Base-by-base conservation (phyloP, 2,113 vertebrate genomes). In the Micronycteris hirsuta region DNA sequence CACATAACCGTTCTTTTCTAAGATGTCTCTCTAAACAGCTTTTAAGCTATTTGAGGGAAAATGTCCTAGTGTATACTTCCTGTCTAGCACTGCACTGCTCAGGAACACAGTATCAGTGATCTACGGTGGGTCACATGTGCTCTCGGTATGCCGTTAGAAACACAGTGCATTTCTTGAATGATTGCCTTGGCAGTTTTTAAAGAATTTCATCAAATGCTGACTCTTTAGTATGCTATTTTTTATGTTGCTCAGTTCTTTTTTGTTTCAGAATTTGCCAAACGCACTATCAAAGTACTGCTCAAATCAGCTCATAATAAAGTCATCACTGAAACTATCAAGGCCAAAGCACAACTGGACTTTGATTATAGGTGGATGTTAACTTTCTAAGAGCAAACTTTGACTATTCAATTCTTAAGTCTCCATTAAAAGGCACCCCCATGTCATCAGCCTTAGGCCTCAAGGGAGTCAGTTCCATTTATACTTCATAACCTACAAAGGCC, bases 321-420 rank as follows among this genome's bases (percentile, higher is more conserved):
- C n/a, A 96, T 95, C 45, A 65, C 49, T 93, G 85, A 90, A 94
- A 85, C 77, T 26, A 82, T 74, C 54, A 81, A 93, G 36, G 61
- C 41, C 61, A 86, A 84, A 92, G 77, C 24, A 96, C 77, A 97
- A 93, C 94, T 86, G 65, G 74, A 63, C 43, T 86, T 65, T 95
- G 76, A 93, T 95, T 92, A 82, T 41, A 92, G 45, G 54, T 74
- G 61, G 26, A 82, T 61, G 45, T 49, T 78, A 92, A 93, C 43
- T 94, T 94, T 93, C 31, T 71, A 20, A 93, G 52, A 81, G 61
- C 41, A 97, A 91, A 67, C 52, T 96, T 88, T 84, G 74, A 92
- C 76, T 92, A 74, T 95, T 95, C 26, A 84, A 52, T 96, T 90
- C 63, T 2, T n/a, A 81, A 81, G n/a, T 86, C 85, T 80, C 83